Conservation (phyloP, 2,888 invertebrate species). For the Drosophila seclusa region DNA sequence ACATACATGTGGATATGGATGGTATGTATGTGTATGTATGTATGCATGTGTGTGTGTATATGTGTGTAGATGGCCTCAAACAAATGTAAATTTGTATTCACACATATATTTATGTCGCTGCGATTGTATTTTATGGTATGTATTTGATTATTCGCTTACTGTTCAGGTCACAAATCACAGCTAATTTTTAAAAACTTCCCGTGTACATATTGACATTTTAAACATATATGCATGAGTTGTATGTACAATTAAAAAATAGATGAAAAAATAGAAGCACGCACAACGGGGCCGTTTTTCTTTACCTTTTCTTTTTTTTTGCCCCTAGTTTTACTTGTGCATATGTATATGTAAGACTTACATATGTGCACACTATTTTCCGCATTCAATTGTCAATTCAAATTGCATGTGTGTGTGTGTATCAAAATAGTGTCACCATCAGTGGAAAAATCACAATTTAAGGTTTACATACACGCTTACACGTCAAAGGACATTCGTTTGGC, state of each 20-base stretch:
- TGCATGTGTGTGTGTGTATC: conserved; percentile 34
- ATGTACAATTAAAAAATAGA: conserved; percentile 23
- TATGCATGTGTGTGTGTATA: neutral
- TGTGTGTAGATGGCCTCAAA: neutral
- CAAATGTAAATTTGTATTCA: conserved; percentile 1
- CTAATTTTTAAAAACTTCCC: conserved; percentile 44
- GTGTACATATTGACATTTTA: conserved; percentile 20
- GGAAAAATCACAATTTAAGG: conserved; percentile 31
- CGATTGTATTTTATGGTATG: conserved; percentile 24
- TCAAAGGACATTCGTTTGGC: conserved; percentile 70
- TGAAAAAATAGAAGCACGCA: conserved; percentile 39
- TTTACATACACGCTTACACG: conserved; percentile 57
- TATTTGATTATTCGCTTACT: conserved; percentile 33
- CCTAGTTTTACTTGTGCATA: conserved; percentile 18
- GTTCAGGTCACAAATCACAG: conserved; percentile 33
- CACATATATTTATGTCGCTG: neutral
- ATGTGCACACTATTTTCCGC: conserved; percentile 55
- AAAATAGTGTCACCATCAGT: conserved; percentile 50
- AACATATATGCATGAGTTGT: conserved; percentile 9
- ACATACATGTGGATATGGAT: conserved; percentile 1
- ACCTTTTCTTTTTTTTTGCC: neutral
- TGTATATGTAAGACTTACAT: conserved; percentile 20
- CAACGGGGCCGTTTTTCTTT: conserved; percentile 12
- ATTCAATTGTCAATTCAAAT: conserved; percentile 42
- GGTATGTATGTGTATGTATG: neutral